Evolutionary conservation across 64 coral and sea anemone species (phyloP).

Genomic region (Orbicella faveolata): DNA sequence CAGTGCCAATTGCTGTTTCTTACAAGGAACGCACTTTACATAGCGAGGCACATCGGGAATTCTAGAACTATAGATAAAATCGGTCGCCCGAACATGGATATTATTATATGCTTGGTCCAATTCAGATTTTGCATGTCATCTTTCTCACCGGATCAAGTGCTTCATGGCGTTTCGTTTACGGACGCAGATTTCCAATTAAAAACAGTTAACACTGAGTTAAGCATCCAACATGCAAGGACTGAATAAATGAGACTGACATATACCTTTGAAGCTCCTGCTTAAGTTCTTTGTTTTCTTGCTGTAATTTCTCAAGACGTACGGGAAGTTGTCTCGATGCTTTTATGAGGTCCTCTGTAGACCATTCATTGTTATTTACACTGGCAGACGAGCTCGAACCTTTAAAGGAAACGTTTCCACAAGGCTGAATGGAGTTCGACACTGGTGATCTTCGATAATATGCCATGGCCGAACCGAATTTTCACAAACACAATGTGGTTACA

Average conservation of each 20-base stretch:
- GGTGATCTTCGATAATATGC: not conserved
- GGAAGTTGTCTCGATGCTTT: not conserved
- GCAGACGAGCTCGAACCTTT: not conserved
- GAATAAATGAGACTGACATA: not conserved
- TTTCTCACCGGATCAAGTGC: too few relatives aligned
- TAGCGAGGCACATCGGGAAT: too few relatives aligned
- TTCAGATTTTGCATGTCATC: too few relatives aligned
- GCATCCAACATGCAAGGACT: not conserved
- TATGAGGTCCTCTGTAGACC: not conserved
- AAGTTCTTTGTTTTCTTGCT: constrained; percentile 4
- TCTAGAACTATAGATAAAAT: too few relatives aligned
- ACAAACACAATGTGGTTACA: too few relatives aligned
- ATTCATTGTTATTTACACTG: not conserved
- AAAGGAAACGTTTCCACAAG: not conserved
- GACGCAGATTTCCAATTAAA: too few relatives aligned
- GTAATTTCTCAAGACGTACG: not conserved
- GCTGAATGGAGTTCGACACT: not conserved
- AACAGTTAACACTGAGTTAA: too few relatives aligned
- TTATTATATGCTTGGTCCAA: too few relatives aligned
- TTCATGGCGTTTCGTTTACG: too few relatives aligned
- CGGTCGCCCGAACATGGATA: too few relatives aligned
- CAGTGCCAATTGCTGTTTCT: too few relatives aligned
- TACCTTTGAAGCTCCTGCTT: not conserved
- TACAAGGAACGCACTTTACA: too few relatives aligned
- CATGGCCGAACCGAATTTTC: not conserved